Percentiles rank a stretch among this genome's conserved stretches.
phyloP scores from a whole-genome alignment of 2,113 vertebrate species.

The Plestiodon gilberti region DNA sequence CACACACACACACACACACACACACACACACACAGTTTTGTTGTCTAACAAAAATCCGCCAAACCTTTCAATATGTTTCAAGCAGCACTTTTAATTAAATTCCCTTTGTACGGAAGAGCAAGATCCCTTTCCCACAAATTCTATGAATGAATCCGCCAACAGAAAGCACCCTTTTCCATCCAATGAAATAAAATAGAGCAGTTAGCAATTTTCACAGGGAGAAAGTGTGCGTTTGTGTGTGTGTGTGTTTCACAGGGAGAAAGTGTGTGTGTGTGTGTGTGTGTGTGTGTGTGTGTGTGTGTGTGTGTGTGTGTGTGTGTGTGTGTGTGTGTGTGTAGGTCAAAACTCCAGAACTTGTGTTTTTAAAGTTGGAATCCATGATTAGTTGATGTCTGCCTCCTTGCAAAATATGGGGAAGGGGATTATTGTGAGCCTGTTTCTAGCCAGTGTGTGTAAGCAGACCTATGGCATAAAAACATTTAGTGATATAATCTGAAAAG shows the following conservation, averaged over 20 bases:
- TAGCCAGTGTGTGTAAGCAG: constrained; percentile 1
- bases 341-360: neutral
- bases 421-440: neutral
- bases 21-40: no score
- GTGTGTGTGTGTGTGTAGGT: no score
- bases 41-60: constrained; percentile 4
- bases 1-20: no score
- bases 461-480: neutral
- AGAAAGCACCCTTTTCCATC: neutral
- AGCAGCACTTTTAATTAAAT: neutral
- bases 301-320: no score
- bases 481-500: neutral
- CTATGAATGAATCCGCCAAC: neutral
- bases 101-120: rapidly evolving
- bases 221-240: no score
- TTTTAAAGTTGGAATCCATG: neutral
- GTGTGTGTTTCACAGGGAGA: no score
- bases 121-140: rapidly evolving
- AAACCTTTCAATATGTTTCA: neutral
- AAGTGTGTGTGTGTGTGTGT: no score
- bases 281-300: no score
- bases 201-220: neutral
- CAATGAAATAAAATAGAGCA: neutral
- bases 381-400: constrained; percentile 25
- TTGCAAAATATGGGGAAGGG: neutral